Evolutionary conservation across 2,113 vertebrate species (phyloP).

Genomic region (Hyla sarda): DNA sequence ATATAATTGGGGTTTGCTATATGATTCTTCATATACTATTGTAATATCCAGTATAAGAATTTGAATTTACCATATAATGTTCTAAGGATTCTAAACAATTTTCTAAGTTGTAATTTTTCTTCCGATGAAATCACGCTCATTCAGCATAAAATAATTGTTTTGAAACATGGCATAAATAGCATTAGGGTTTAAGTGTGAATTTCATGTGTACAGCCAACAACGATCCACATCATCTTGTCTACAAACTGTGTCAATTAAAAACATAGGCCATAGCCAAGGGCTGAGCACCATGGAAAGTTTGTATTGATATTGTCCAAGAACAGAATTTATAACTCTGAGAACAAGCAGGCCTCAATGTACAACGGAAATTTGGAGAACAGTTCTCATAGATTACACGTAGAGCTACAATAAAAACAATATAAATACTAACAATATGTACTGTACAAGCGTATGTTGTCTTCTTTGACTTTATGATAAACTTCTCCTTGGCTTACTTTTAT

Average conservation of each 20-base stretch:
- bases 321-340: conserved; percentile 34
- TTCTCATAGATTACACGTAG: not conserved
- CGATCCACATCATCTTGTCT: conserved; percentile 45
- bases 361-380: not conserved
- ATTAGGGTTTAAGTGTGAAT: conserved; percentile 47
- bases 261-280: conserved; percentile 31
- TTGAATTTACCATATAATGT: not conserved
- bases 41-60: not conserved
- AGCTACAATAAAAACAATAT: not conserved
- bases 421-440: not conserved
- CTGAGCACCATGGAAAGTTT: conserved; percentile 50
- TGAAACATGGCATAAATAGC: conserved; percentile 30
- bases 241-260: conserved; percentile 53
- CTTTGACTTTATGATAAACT: no score
- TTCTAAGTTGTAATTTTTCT: not conserved
- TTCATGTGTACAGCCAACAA: conserved; percentile 41
- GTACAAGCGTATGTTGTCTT: not conserved
- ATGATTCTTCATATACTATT: no score
- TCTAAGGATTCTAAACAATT: no score
- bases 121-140: conserved; percentile 2
- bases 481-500: no score
- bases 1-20: no score
- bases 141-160: conserved; percentile 41
- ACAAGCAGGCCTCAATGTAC: not conserved
- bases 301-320: conserved; percentile 53